Evolutionary conservation across 2,888 invertebrate genomes (phyloP).

Genomic region (Dicranocentrus wangi): DNA sequence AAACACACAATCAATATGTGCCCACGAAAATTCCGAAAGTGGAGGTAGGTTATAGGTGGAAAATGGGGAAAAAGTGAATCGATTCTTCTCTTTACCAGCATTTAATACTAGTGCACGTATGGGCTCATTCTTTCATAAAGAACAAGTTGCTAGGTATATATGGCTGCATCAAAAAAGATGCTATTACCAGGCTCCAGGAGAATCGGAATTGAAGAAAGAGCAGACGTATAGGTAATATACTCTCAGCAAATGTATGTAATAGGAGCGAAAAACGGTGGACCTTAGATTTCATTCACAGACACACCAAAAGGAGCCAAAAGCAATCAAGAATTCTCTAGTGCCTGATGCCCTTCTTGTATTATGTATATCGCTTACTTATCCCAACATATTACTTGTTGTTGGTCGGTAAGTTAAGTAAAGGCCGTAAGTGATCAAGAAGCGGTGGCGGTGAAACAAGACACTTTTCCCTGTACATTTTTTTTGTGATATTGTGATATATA

Average conservation of each 20-base stretch:
- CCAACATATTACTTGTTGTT: slow-evolving; percentile 10
- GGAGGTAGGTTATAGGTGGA: too few relatives aligned
- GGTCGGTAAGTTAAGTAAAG: slow-evolving; percentile 4
- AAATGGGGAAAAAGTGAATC: too few relatives aligned
- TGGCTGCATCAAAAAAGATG: too few relatives aligned
- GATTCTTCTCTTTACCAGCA: too few relatives aligned
- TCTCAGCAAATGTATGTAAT: not conserved
- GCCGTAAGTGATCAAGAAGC: not conserved
- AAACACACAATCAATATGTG: too few relatives aligned
- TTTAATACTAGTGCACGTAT: too few relatives aligned
- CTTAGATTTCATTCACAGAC: not conserved
- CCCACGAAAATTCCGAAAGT: too few relatives aligned
- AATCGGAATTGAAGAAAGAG: too few relatives aligned
- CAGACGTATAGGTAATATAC: not conserved
- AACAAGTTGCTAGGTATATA: too few relatives aligned
- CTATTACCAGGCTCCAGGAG: too few relatives aligned
- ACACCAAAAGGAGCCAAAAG: not conserved
- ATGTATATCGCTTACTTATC: slow-evolving; percentile 11
- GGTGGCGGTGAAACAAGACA: not conserved
- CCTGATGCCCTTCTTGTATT: slow-evolving; percentile 14
- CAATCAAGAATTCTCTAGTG: slow-evolving; percentile 2
- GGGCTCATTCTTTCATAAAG: too few relatives aligned
- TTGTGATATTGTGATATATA: not conserved
- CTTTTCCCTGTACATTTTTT: not conserved
- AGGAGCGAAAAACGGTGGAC: not conserved